Conservation (phyloP, 2,888 invertebrate genomes). For the Cylindroiulus punctatus region DNA sequence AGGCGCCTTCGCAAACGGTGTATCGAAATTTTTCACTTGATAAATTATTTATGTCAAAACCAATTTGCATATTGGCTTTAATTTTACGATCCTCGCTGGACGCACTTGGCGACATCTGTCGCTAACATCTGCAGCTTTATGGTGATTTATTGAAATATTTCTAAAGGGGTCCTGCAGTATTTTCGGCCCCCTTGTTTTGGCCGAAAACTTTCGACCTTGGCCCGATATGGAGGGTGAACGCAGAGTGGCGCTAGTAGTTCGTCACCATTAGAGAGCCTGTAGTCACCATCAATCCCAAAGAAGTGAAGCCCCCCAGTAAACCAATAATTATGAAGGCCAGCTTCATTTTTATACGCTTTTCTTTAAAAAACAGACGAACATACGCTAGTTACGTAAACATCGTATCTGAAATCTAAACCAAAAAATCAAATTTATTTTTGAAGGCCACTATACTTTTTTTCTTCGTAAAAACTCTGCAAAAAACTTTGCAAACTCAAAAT, state of each 20-base stretch:
- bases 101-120: slow-evolving; percentile 11
- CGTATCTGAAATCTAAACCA: not conserved
- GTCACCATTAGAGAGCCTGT: no score
- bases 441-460: not conserved
- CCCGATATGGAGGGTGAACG: not conserved
- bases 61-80: not conserved
- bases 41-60: not conserved
- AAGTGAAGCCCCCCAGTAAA: no score
- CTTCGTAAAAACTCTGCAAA: not conserved
- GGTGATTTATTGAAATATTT: slow-evolving; percentile 45
- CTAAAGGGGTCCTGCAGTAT: not conserved
- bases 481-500: not conserved
- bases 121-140: slow-evolving; percentile 30
- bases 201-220: slow-evolving; percentile 31
- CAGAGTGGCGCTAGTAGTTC: not conserved
- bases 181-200: slow-evolving; percentile 12
- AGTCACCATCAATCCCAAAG: no score
- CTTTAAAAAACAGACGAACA: not conserved
- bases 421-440: not conserved
- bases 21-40: no score
- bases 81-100: not conserved
- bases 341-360: not conserved
- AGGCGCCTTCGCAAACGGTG: no score
- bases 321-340: not conserved
- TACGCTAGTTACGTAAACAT: not conserved